phyloP scores from a whole-genome alignment of 2,888 invertebrate genomes.

The Hipparchia sbordonii region DNA sequence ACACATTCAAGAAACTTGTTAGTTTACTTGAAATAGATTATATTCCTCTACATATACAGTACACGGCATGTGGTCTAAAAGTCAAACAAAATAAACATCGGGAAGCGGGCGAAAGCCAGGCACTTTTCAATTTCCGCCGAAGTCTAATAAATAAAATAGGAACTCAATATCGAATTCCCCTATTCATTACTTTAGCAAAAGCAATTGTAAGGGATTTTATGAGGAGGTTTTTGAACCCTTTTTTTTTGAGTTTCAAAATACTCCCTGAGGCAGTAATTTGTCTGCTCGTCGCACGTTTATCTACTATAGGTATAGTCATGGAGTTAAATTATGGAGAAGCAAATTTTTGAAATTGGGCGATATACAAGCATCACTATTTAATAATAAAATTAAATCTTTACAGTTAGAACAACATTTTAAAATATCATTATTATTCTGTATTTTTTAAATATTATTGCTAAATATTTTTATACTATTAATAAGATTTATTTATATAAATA shows the following conservation, averaged over 20 bases:
- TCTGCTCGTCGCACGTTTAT: conserved; percentile 35
- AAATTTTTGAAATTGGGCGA: not conserved
- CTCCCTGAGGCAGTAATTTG: conserved; percentile 36
- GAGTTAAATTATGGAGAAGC: not conserved
- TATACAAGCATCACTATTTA: not conserved
- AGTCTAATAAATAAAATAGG: conserved; percentile 36
- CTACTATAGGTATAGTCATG: not conserved
- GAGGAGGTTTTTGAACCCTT: conserved; percentile 22
- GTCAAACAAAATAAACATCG: conserved; percentile 37
- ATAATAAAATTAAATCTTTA: too few species aligned
- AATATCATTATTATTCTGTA: too few species aligned
- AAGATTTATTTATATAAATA: too few species aligned
- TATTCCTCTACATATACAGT: conserved; percentile 34
- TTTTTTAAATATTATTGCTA: too few species aligned
- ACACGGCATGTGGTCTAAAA: conserved; percentile 35
- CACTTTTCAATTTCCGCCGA: conserved; percentile 37
- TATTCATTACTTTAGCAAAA: conserved; percentile 37
- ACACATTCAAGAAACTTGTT: conserved; percentile 37
- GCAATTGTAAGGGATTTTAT: conserved; percentile 29
- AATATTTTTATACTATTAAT: too few species aligned
- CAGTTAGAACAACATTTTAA: too few species aligned
- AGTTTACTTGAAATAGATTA: conserved; percentile 37
- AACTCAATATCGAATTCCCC: conserved; percentile 35
- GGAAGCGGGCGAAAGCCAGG: conserved; percentile 32
- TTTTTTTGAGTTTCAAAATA: conserved; percentile 28